Evolutionary conservation across 2,888 invertebrate genomes (phyloP), one percentile per base, ranked within the genome.

Genomic region (Chaitophorus viminalis): DNA sequence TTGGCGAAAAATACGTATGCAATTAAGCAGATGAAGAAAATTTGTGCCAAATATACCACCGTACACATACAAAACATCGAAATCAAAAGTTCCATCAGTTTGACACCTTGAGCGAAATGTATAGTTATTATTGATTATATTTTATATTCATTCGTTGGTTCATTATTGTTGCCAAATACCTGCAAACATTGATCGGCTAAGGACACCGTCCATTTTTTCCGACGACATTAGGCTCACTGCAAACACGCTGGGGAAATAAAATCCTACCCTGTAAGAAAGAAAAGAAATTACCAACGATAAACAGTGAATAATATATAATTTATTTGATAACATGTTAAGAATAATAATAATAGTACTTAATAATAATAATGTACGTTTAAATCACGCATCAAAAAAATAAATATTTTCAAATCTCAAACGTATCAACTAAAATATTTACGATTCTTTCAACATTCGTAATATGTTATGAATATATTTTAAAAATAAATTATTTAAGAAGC

Each of bases 201-300:
- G 36, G 9, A 29, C n/a, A 54, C 86, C 86, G 21, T 86, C 78
- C 70, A 86, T 77, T 79, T 78, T 86, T 54, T 77, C 68, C 39
- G 86, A 18, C 54, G 72, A 33, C 68, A 86, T 86, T 17, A 70
- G 11, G 39, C 72, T 79, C 4, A 36, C 9, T 1, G 54, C 25
- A 25, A 72, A 79, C 14, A 70, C 46, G 21, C 78, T 54, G 6
- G 78, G 36, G 4, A 36, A 72, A 60, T 79, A 78, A 72, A 78
- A 86, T 17, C 25, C 54, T 18, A 17, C 0, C 54, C 86, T 86
- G 29, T 18, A 72, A 21, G 70, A 54, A 29, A 72, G 39, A 46
- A 75, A 39, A 54, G 8, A 4, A 60, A 60, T 0, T 60, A 60
- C 46, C 14, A 14, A 9, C 8, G 39, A 8, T 39, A 39, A 39